A percentile compares a stretch with the other conserved stretches of the same genome.
These are phyloP conservation scores for Cactoblastis cactorum DNA, from an alignment of 2,888 invertebrate genomes.

Conservation along the genomic window DNA sequence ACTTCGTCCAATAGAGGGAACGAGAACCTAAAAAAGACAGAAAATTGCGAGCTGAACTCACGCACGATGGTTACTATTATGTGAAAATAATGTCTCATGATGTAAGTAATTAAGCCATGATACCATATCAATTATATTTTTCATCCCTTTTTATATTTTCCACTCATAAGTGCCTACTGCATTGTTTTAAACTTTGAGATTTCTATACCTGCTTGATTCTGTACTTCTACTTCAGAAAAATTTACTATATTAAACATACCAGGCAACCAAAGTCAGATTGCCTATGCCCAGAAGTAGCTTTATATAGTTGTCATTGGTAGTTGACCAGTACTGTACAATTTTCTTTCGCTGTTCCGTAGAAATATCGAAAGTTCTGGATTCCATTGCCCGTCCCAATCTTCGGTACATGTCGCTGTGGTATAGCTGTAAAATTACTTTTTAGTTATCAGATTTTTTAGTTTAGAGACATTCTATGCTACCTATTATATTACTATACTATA, in stretches of 20 bases:
- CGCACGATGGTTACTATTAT: neutral
- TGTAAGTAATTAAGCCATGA: no score
- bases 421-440: conserved; percentile 43
- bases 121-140: no score
- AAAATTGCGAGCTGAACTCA: neutral
- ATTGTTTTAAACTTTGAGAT: no score
- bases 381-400: conserved; percentile 50
- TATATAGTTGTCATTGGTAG: conserved; percentile 44
- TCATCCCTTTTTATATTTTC: no score
- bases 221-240: neutral
- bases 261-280: neutral
- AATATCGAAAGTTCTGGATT: conserved; percentile 52
- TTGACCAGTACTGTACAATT: conserved; percentile 45
- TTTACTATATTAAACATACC: neutral
- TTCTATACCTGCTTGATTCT: neutral
- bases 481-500: no score
- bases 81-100: neutral
- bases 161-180: no score
- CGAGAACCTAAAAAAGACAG: conserved; percentile 44
- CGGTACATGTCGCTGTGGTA: conserved; percentile 43
- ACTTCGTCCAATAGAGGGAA: conserved; percentile 57
- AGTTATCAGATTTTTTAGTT: no score
- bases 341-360: conserved; percentile 41
- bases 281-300: conserved; percentile 36
- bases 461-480: no score